Conservation (phyloP, 2,888 invertebrate species). For the Drosophila setosimentum region DNA sequence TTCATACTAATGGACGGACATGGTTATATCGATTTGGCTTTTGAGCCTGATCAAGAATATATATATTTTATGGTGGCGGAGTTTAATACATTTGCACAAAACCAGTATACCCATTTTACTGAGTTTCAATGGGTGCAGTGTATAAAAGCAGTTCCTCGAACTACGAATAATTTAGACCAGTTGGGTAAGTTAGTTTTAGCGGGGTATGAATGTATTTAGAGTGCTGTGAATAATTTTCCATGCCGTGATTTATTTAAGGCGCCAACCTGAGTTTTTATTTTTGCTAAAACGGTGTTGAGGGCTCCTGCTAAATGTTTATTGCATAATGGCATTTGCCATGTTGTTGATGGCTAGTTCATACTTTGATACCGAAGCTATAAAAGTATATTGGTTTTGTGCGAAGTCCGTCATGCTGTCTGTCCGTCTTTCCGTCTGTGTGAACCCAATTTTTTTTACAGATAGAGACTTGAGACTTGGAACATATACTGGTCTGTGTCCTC, state of each 20-base stretch:
- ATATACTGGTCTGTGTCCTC: too few species aligned
- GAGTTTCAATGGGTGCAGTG: not conserved
- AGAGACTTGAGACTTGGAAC: too few species aligned
- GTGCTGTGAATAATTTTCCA: constrained; percentile 23
- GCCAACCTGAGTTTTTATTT: constrained; percentile 35
- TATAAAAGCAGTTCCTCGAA: not conserved
- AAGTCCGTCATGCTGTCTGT: too few species aligned
- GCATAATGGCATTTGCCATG: constrained; percentile 45
- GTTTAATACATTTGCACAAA: not conserved
- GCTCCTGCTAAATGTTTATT: constrained; percentile 47
- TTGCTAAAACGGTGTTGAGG: constrained; percentile 1
- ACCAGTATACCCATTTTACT: not conserved
- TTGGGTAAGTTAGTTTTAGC: not conserved
- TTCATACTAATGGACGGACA: not conserved
- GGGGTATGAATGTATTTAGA: not conserved
- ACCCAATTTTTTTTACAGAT: too few species aligned
- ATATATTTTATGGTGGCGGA: not conserved
- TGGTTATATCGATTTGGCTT: too few species aligned
- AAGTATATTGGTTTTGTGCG: too few species aligned
- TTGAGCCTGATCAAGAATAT: not conserved
- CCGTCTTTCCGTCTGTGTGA: too few species aligned
- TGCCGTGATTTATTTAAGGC: constrained; percentile 48
- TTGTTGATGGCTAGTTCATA: constrained; percentile 10
- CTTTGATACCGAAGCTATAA: too few species aligned
- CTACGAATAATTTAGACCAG: not conserved